Base-by-base conservation (phyloP, 1,140 invertebrate species). In the Cataglyphis hispanica region DNA sequence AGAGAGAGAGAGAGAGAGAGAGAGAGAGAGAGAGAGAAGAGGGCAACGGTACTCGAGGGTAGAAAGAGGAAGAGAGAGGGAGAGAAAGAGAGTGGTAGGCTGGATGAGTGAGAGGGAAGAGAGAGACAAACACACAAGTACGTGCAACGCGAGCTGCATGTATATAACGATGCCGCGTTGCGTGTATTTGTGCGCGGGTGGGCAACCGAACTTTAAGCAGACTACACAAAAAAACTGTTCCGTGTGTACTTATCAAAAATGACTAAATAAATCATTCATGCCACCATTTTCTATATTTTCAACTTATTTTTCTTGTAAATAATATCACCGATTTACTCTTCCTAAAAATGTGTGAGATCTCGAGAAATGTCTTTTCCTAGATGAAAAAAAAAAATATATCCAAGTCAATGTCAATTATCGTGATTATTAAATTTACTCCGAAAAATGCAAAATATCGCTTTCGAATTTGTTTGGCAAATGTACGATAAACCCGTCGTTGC, bases 151-250 rank as follows among this genome's bases (percentile, higher is more conserved):
- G 90, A 90, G 87, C 88, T 90, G 76, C 89, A 84, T 89, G 86
- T 90, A 89, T 88, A 90, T 86, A 85, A 72, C 80, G 72, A 67
- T 66, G 64, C 34, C 69, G 37, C 31, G 34, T 61, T 40, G 78
- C 56, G 50, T 87, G 92, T 92, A 77, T 89, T 78, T 60, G 91
- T 92, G 87, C 87, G 93, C 87, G 92, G 92, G 91, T 92, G 92
- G 92, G 85, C 89, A 76, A 91, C 87, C 85, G 63, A 77, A 50
- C 8, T 56, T 87, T 89, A 91, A 88, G 92, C 69, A 46, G 84
- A 76, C 70, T 85, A 64, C 92, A 92, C 90, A 93, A 56, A 37
- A 63, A n/a, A n/a, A n/a, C n/a, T 22, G 6, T 16, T 31, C 43
- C 25, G 31, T 75, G 10, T 37, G 3, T 16, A 50, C 16, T 78